A percentile compares a stretch with the other conserved stretches of the same genome.
These are phyloP conservation scores for Platysteira castanea DNA, from an alignment of 2,113 vertebrate species.

Conservation along the genomic window DNA sequence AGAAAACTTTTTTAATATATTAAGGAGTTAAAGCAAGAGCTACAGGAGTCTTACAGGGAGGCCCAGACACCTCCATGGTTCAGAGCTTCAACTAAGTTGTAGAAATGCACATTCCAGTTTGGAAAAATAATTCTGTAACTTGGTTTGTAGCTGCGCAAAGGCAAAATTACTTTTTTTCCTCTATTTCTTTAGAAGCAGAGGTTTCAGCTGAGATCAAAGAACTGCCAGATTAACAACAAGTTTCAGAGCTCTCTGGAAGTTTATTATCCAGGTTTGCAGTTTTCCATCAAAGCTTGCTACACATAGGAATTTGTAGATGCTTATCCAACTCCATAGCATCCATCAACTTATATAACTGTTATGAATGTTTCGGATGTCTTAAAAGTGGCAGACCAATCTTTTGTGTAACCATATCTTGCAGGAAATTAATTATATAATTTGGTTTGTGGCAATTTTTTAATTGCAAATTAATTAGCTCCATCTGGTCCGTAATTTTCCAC, in stretches of 20 bases:
- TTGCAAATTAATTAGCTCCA: constrained; percentile 77
- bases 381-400: neutral
- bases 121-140: neutral
- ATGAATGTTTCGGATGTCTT: neutral
- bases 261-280: neutral
- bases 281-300: neutral
- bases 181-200: neutral
- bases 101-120: neutral
- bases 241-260: neutral
- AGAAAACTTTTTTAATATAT: neutral
- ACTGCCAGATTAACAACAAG: neutral
- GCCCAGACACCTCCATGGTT: neutral
- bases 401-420: constrained; percentile 15
- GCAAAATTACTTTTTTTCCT: neutral
- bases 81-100: neutral
- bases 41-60: neutral
- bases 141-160: neutral
- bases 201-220: neutral
- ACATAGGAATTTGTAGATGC: neutral
- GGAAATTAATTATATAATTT: constrained; percentile 69
- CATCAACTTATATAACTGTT: neutral
- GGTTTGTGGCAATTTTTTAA: constrained; percentile 68
- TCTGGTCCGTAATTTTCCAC: constrained; percentile 71
- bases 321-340: neutral
- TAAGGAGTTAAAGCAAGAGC: neutral